phyloP scores from a whole-genome alignment of 2,113 vertebrate species.

The Paratilapia polleni region DNA sequence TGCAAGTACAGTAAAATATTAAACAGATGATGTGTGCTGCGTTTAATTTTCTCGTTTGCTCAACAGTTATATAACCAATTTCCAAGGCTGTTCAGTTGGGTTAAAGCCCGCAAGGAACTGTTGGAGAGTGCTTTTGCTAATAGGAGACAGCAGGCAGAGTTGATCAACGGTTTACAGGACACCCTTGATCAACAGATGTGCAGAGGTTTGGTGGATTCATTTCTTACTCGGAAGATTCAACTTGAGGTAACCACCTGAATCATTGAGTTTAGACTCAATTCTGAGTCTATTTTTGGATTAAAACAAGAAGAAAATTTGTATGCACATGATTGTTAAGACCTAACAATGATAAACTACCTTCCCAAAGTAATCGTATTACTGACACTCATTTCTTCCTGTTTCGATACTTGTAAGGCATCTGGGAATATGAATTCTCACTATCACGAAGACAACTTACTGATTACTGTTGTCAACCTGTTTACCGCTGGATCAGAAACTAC shows the following conservation, averaged over 20 bases:
- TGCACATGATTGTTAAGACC: not conserved
- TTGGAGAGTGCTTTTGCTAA: fast-evolving
- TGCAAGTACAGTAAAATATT: fast-evolving
- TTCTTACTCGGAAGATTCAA: not conserved
- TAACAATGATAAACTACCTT: not conserved
- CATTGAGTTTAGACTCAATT: not conserved
- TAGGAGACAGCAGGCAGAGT: not conserved
- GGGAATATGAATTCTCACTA: not conserved
- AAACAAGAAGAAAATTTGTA: not conserved
- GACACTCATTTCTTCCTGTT: fast-evolving
- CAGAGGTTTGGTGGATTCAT: not conserved
- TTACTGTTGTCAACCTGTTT: not conserved
- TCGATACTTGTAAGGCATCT: not conserved
- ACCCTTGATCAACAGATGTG: not conserved
- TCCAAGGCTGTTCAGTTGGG: not conserved
- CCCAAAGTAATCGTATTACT: not conserved
- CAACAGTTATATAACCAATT: fast-evolving
- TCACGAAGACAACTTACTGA: not conserved
- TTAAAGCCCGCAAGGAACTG: not conserved
- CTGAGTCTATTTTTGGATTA: not conserved
- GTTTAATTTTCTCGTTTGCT: fast-evolving
- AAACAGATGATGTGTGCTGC: not conserved
- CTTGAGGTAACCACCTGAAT: not conserved
- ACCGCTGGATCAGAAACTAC: not conserved
- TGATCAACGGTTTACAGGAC: not conserved